phyloP scores from a whole-genome alignment of 2,797 vertebrate genomes.

The Periophthalmus magnuspinnatus region DNA sequence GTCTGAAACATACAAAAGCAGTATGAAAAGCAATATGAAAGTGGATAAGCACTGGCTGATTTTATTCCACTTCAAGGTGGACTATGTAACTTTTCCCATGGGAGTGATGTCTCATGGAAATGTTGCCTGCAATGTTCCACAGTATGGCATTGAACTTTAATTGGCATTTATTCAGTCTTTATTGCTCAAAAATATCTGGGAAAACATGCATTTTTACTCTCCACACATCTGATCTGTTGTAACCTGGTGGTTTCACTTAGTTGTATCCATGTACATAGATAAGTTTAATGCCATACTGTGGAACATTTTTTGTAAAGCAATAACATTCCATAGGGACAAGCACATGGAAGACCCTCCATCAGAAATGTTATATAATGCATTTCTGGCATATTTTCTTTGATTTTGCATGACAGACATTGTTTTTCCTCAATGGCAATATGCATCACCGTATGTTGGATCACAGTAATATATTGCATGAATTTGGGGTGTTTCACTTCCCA shows the following conservation, averaged over 20 bases:
- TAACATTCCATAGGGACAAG: too few relatives aligned
- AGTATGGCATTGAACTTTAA: not conserved
- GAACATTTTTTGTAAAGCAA: too few relatives aligned
- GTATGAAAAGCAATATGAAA: conserved; percentile 54
- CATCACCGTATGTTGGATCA: conserved; percentile 34
- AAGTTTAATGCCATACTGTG: not conserved
- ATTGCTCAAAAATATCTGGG: not conserved
- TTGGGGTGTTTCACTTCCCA: not conserved
- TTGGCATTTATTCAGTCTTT: not conserved
- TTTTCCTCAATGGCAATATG: conserved; percentile 31
- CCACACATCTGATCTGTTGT: not conserved
- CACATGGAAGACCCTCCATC: too few relatives aligned
- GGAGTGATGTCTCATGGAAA: not conserved
- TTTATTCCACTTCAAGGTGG: conserved; percentile 41
- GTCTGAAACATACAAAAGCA: conserved; percentile 60
- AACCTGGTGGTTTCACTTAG: not conserved
- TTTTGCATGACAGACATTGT: conserved; percentile 32
- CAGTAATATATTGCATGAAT: conserved; percentile 4
- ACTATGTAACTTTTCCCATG: not conserved
- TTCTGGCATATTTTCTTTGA: not conserved
- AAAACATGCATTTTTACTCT: not conserved
- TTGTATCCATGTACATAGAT: not conserved
- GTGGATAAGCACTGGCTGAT: conserved; percentile 45
- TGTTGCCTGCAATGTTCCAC: not conserved
- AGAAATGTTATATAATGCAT: too few relatives aligned